phyloP scores from a whole-genome alignment of 2,797 vertebrate genomes.

The Eidolon dupreanum region DNA sequence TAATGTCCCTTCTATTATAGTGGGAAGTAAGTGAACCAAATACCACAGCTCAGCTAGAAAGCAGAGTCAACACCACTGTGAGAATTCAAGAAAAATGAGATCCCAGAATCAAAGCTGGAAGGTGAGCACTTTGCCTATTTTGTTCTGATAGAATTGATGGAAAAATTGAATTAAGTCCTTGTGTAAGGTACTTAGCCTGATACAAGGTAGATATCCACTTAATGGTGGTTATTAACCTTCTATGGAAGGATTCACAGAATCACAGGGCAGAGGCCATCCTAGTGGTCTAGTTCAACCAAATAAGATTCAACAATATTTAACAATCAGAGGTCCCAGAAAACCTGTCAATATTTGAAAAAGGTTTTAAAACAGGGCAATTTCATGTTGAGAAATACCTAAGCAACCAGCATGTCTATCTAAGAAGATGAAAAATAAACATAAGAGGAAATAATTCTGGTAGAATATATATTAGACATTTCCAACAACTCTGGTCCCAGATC shows the following conservation, averaged over 20 bases:
- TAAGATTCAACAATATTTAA: background rate
- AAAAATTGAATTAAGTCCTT: background rate
- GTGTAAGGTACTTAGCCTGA: background rate
- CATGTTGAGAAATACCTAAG: background rate
- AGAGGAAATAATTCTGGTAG: background rate
- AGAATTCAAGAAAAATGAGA: background rate
- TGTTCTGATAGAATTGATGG: background rate
- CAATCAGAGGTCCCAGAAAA: background rate
- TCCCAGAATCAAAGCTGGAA: background rate
- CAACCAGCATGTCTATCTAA: background rate
- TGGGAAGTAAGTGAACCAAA: background rate
- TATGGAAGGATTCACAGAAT: background rate
- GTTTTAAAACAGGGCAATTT: background rate
- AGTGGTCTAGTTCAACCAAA: background rate
- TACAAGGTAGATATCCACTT: background rate
- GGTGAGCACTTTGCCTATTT: background rate
- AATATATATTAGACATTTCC: background rate
- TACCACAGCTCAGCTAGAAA: background rate
- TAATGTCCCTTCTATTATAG: fast-evolving
- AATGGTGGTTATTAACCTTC: background rate
- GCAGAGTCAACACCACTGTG: background rate
- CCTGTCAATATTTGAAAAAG: background rate
- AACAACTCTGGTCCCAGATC: background rate
- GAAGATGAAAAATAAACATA: background rate
- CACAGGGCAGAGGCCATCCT: background rate